These are phyloP conservation scores for Acanthornis magna DNA, from an alignment of 2,797 vertebrate species.

Conservation along the genomic window DNA sequence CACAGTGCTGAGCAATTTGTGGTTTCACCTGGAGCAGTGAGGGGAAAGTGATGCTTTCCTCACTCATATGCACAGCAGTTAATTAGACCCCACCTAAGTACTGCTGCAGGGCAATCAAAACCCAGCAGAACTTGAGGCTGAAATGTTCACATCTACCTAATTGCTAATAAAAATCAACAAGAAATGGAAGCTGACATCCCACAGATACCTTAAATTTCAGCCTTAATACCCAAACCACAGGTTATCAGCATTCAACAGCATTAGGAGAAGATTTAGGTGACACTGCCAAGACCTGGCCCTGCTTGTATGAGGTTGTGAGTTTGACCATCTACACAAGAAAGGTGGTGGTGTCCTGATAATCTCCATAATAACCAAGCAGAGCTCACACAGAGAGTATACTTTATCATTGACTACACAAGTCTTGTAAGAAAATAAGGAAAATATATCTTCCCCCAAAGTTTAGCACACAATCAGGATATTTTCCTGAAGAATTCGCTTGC, in stretches of 20 bases:
- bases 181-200: neutral
- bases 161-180: neutral
- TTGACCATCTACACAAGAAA: neutral
- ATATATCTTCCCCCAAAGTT: neutral
- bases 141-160: neutral
- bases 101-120: constrained; percentile 6
- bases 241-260: neutral
- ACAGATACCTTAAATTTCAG: neutral
- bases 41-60: neutral
- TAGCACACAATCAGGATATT: neutral
- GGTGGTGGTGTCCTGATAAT: neutral
- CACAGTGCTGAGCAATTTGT: neutral
- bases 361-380: neutral
- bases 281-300: neutral
- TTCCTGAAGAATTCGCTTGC: neutral
- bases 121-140: neutral
- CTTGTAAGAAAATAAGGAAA: neutral
- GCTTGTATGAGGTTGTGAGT: neutral
- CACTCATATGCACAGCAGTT: neutral
- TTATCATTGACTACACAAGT: neutral
- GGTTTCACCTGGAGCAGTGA: neutral
- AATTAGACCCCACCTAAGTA: neutral
- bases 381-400: neutral
- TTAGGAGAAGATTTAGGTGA: neutral
- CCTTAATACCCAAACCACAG: neutral